Evolutionary conservation across 64 coral and sea anemone species (phyloP).

Genomic region (Hydrozoanthus tunicans): DNA sequence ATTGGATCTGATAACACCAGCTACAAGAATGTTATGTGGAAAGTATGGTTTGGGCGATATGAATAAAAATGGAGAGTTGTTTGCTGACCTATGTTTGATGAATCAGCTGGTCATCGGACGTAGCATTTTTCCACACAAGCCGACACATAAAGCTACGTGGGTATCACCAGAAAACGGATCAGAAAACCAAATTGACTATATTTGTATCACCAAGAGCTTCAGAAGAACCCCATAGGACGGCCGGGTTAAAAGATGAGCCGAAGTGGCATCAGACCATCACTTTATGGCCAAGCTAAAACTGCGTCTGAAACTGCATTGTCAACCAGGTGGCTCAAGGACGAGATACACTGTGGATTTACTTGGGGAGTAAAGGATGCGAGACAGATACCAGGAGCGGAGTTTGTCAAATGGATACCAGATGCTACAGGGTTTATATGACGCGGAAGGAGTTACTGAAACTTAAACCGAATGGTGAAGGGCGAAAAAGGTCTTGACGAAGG

Average conservation of each 20-base stretch:
- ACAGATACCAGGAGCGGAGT: not conserved
- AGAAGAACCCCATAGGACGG: not conserved
- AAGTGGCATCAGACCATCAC: not conserved
- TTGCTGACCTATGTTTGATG: too few relatives aligned
- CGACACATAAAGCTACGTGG: not conserved
- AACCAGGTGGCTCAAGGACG: not conserved
- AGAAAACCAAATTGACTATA: not conserved
- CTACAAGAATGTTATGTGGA: not conserved
- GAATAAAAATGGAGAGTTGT: too few relatives aligned
- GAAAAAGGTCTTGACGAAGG: not conserved
- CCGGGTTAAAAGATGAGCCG: too few relatives aligned
- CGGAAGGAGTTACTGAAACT: not conserved
- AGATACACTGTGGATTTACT: not conserved
- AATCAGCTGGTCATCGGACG: too few relatives aligned
- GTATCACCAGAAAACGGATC: not conserved
- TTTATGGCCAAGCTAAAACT: not conserved
- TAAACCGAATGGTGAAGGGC: constrained; percentile 2
- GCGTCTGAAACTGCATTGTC: not conserved
- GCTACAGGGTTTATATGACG: constrained; percentile 6
- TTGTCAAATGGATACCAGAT: not conserved
- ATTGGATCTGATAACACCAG: not conserved
- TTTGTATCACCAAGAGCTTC: not conserved
- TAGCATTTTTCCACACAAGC: too few relatives aligned
- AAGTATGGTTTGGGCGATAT: not conserved
- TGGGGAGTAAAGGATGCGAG: not conserved